phyloP scores from a whole-genome alignment of 1,140 invertebrate genomes.

The Bombus impatiens region DNA sequence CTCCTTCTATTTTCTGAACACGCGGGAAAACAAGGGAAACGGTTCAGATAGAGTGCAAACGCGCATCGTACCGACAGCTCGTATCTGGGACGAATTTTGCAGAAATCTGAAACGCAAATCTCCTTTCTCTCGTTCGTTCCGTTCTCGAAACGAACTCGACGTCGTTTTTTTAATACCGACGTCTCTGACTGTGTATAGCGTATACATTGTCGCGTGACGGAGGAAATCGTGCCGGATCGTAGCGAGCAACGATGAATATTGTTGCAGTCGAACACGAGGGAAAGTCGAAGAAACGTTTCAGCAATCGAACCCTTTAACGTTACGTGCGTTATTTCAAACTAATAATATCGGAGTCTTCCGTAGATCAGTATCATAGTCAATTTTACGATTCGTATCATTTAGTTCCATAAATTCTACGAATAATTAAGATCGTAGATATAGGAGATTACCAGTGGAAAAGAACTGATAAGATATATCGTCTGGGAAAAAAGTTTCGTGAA shows the following conservation, averaged over 20 bases:
- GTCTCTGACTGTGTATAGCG: too few species aligned
- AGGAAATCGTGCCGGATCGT: background rate
- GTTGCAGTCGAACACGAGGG: background rate
- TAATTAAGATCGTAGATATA: too few species aligned
- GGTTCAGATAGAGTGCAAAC: conserved; percentile 21
- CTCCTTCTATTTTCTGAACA: background rate
- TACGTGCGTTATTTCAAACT: background rate
- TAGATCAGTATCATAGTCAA: too few species aligned
- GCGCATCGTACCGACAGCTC: background rate
- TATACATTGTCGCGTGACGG: background rate
- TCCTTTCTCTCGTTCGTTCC: conserved; percentile 26
- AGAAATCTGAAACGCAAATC: conserved; percentile 40
- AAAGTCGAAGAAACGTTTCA: background rate
- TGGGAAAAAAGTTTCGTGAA: background rate
- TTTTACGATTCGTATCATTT: too few species aligned
- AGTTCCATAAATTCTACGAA: too few species aligned
- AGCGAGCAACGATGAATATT: background rate
- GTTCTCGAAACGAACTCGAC: background rate
- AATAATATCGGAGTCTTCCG: too few species aligned
- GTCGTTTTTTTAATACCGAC: background rate
- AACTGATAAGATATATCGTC: background rate
- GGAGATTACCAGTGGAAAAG: too few species aligned
- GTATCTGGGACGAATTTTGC: conserved; percentile 36
- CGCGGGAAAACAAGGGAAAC: background rate
- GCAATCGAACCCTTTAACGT: background rate